Evolutionary conservation across 2,113 vertebrate genomes (phyloP), one percentile per base, ranked within the genome.

Genomic region (Limnothrissa miodon): DNA sequence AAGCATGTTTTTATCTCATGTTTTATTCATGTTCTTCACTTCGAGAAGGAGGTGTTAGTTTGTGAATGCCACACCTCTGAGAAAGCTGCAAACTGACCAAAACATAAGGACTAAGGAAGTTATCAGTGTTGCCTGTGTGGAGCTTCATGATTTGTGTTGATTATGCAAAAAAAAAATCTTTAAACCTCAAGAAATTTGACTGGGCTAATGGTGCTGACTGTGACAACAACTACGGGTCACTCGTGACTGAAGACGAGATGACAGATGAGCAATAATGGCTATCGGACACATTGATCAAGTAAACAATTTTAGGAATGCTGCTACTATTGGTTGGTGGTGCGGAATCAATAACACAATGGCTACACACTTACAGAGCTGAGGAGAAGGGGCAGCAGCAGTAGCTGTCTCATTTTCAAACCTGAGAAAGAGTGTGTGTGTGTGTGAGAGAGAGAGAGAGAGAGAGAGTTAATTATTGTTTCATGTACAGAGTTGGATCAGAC

Each of bases 301-400:
- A 1, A 25, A 70, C 36, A 10, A 11, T 70, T 70, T 33, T 13
- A 33, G 36, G 48, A 19, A 3, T 19, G 21, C 17, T 48, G 3
- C 8, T 13, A 48, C 46, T 13, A n/a, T 3, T 5, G n/a, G n/a
- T n/a, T 11, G n/a, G 23, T 59, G 5, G 8, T 8, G 6, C 21
- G 36, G 36, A 33, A 33, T 19, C 0, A 51, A 51, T 19, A 19
- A 51, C 17, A 3, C 29, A 70, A 70, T 13, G 13, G 8, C 11
- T 6, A 59, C 25, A 33, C 90, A 94, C 93, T 94, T 90, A 95
- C 94, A 87, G 88, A 87, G 90, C 87, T 85, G 87, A 92, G 10
- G 81, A 94, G 88, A 83, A 94, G 89, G 23, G 88, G 83, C 81
- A 94, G 87, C 86, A 92, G 80, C 89, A 93, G 82, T 89, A 93